These are phyloP conservation scores for Pluvianellus socialis DNA, from an alignment of 2,113 vertebrate species.

Conservation along the genomic window DNA sequence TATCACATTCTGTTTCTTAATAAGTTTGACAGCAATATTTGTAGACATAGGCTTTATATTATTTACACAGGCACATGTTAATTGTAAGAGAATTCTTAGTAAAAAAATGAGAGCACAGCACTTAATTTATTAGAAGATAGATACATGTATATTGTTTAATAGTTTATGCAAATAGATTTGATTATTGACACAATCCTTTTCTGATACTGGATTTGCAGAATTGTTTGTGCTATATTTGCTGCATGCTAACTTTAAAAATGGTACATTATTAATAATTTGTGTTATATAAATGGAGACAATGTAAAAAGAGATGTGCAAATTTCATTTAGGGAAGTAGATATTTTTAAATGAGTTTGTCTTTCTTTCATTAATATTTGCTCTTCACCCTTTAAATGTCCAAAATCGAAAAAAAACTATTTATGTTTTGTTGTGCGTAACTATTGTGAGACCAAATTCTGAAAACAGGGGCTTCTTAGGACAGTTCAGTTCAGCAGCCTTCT, in stretches of 20 bases:
- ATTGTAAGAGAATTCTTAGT: conserved; percentile 7
- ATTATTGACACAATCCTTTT: not conserved
- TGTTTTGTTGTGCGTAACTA: not conserved
- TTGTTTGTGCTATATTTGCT: not conserved
- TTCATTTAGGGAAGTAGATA: not conserved
- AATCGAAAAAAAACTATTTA: not conserved
- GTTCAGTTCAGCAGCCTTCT: not conserved
- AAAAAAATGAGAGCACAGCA: not conserved
- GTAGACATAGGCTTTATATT: not conserved
- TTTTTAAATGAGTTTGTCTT: not conserved
- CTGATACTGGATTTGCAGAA: not conserved
- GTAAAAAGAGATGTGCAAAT: not conserved
- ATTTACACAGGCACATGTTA: not conserved
- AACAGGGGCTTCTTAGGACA: not conserved
- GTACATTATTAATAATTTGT: not conserved
- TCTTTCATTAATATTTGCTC: not conserved
- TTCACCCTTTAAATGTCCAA: not conserved
- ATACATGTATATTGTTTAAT: not conserved
- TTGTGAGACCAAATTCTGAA: not conserved
- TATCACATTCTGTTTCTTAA: conserved; percentile 10
- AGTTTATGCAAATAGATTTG: conserved; percentile 15
- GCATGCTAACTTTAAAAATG: not conserved
- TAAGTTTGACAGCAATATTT: conserved; percentile 37
- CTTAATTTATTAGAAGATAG: not conserved
- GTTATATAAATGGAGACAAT: not conserved